These are phyloP conservation scores for Pseudois nayaur DNA, from an alignment of 2,113 vertebrate genomes.

Conservation along the genomic window DNA sequence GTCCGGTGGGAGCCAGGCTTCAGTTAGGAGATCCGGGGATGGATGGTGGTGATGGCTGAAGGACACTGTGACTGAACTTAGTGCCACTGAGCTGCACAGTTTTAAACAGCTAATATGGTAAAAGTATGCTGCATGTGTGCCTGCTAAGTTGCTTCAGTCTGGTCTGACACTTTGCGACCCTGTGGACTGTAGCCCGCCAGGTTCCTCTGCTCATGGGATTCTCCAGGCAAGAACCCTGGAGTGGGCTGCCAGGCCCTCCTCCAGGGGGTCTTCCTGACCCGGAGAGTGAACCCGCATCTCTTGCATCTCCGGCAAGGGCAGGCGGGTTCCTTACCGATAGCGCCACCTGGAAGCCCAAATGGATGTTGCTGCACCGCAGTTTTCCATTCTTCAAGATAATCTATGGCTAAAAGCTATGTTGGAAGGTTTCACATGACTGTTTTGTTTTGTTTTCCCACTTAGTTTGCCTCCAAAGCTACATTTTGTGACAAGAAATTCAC, in stretches of 20 bases:
- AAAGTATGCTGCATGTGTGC: rapidly evolving
- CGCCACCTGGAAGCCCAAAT: neutral
- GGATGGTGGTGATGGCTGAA: neutral
- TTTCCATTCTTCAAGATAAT: neutral
- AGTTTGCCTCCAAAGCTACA: neutral
- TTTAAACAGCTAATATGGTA: neutral
- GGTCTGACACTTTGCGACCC: neutral
- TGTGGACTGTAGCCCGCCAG: rapidly evolving
- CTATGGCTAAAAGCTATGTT: neutral
- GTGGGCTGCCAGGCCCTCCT: neutral
- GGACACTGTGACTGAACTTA: too few species aligned
- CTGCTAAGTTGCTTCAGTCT: neutral
- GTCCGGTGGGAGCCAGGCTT: neutral
- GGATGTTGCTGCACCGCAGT: neutral
- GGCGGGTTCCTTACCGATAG: neutral
- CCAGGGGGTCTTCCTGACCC: neutral
- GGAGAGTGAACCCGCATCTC: rapidly evolving
- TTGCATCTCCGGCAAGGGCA: neutral
- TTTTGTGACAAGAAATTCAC: neutral
- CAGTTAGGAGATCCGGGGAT: neutral
- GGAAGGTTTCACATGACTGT: neutral
- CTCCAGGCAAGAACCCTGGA: neutral
- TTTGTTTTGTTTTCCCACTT: too few species aligned
- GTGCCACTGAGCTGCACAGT: neutral
- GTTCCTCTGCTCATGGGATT: neutral